Evolutionary conservation across 2,888 invertebrate genomes (phyloP), one percentile per base, ranked within the genome.

Genomic region (Cheilosia impressa): DNA sequence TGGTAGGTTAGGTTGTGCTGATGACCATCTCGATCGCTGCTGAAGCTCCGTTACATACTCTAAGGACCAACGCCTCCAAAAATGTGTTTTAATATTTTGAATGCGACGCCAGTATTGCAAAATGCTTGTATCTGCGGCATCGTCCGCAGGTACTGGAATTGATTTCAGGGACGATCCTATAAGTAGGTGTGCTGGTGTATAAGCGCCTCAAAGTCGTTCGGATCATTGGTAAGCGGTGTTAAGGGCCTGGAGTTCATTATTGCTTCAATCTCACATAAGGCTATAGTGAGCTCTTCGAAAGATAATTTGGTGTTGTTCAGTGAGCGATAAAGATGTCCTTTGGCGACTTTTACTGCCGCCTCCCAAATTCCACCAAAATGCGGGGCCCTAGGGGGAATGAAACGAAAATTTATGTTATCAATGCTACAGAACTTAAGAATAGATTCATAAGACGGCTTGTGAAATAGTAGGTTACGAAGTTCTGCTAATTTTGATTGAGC

Each of bases 221-320:
- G 31, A 3, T 31, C 34, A 9, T 19, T 38, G 15, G 27, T 27
- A 0, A 27, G 5, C 1, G 24, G 24, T 4, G 24, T 24, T 2
- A 77, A 73, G 2, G 73, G 65, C 27, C 62, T 31, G 4, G 73
- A 81, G 15, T 69, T 69, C 60, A 81, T 53, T 6, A 75, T 50
- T 1, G 68, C 60, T 41, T 80, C 75, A 27, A 80, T 68, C 31
- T 80, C 68, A 34, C 66, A 62, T 2, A 72, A n/a, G 7, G 57
- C 72, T 15, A 66, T 82, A 10, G 69, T 24, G 1, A 82, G 60
- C 19, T 77, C 77, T 52, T 82, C 76, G 41, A 69, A 76, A 10
- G 81, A 65, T 24, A 82, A 47, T 13, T 76, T 52, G 15, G 73
- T 43, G 7, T 62, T 45, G 10, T 45, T n/a, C 3, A 79, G 17